Percentiles rank a stretch among this genome's conserved stretches.
phyloP scores from a whole-genome alignment of 2,797 vertebrate species.

The Helarctos malayanus region DNA sequence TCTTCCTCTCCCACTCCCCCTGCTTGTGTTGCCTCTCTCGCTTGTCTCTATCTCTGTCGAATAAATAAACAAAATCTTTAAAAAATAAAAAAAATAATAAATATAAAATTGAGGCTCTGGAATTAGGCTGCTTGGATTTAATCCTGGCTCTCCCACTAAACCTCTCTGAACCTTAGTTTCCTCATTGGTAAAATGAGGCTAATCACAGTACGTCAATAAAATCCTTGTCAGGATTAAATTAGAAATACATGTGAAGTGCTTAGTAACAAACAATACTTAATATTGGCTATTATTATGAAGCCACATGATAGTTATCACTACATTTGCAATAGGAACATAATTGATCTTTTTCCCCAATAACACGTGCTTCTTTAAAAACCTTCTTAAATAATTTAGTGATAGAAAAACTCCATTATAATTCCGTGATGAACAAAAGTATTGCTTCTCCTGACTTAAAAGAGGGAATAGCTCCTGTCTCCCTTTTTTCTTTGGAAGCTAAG shows the following conservation, averaged over 20 bases:
- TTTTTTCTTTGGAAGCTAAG: constrained; percentile 12
- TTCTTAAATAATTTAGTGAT: background rate
- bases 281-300: background rate
- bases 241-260: background rate
- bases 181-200: background rate
- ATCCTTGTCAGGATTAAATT: background rate
- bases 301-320: background rate
- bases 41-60: too few species aligned
- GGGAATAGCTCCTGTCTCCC: background rate
- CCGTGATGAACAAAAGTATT: background rate
- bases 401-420: background rate
- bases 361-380: background rate
- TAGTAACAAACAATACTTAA: background rate
- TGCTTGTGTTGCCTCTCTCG: too few species aligned
- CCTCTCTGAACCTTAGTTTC: background rate
- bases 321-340: background rate
- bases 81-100: too few species aligned
- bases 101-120: background rate
- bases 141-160: background rate
- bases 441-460: constrained; percentile 3
- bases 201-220: background rate
- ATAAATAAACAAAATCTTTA: too few species aligned
- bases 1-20: too few species aligned
- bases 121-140: constrained; percentile 38
- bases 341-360: background rate